Evolutionary conservation across 2,113 vertebrate species (phyloP), one percentile per base, ranked within the genome.

Genomic region (Leiothrix lutea): DNA sequence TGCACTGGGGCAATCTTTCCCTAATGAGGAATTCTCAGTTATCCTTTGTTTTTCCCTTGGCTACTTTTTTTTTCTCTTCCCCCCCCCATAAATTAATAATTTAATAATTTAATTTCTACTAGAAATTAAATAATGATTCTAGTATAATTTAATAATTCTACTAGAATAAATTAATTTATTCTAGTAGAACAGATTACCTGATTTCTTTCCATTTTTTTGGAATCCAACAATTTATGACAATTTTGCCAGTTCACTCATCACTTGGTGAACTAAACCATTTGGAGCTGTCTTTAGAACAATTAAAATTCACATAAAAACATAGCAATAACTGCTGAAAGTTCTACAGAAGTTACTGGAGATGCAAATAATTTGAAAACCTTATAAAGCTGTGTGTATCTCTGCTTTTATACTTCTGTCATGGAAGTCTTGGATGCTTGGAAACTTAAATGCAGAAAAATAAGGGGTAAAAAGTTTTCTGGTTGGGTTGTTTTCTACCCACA

Each of bases 251-350:
- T 73, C 56, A 28, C 38, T 93, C 71, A 66, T 8, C 24, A 38
- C 66, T 94, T 70, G 33, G 33, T 58, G 51, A 93, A 86, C n/a
- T 26, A 67, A 96, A 90, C 61, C 42, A 53, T 84, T 96, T 95
- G 70, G 51, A 50, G 12, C 44, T 82, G 42, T 73, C 83, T 88
- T 95, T 95, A 89, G 62, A 75, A 91, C 45, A 80, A 78, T 84
- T 81, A 65, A 44, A 74, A 88, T 78, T 85, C 33, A 67, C 69
- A 72, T 58, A 71, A 84, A 79, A 91, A 12, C 9, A 40, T 53
- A 17, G 24, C 83, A 70, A 44, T 88, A 80, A 85, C 42, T 79
- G 45, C 51, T 88, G 44, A 79, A 95, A 88, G 45, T 79, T 35
- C 58, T 91, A 2, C 16, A 17, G 23, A 91, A 79, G 8, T 44